Base-by-base conservation (phyloP, 2,113 vertebrate genomes). In the Bos indicus region DNA sequence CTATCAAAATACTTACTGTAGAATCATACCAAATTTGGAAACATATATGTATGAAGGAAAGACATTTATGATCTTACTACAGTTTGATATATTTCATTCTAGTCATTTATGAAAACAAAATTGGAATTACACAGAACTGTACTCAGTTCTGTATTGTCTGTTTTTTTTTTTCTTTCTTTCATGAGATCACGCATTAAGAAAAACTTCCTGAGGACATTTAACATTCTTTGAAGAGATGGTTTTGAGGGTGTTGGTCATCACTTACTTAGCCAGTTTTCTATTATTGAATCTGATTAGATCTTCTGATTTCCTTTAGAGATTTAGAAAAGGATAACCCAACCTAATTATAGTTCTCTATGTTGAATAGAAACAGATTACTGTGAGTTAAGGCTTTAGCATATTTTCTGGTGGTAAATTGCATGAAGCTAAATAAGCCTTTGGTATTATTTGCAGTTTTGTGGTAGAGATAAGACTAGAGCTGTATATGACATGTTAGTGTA, bases 91-190 rank as follows among this genome's bases (percentile, higher is more conserved):
- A 11, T 88, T 83, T 88, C 15, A 56, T 64, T 85, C 21, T 77
- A 64, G 30, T 82, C 23, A 92, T 87, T 81, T 82, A 88, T 92
- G 71, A 91, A 92, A 84, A 95, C 30, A 84, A 46, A 97, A 59
- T 62, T 71, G 64, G 23, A 96, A 60, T 91, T 57, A 52, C 1
- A 46, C 48, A 81, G 78, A 81, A 52, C 26, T 40, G 3, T 40
- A 59, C 43, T 96, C 14, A 52, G 28, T 85, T 88, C 21, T 74
- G 67, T 60, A n/a, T 57, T 21, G 10, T 48, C 11, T 48, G 23
- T 54, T n/a, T 54, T n/a, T 8, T n/a, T n/a, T 51, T 81, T 81
- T 81, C 28, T 51, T 52, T 81, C 48, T 81, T 51, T 51, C 6
- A 36, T 83, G 51, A 36, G 80, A 36, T 54, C 19, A 54, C 11